Percentiles rank a stretch among this genome's conserved stretches.
Conservation (phyloP, 2,888 invertebrate species). For the Mythimna pallens region DNA sequence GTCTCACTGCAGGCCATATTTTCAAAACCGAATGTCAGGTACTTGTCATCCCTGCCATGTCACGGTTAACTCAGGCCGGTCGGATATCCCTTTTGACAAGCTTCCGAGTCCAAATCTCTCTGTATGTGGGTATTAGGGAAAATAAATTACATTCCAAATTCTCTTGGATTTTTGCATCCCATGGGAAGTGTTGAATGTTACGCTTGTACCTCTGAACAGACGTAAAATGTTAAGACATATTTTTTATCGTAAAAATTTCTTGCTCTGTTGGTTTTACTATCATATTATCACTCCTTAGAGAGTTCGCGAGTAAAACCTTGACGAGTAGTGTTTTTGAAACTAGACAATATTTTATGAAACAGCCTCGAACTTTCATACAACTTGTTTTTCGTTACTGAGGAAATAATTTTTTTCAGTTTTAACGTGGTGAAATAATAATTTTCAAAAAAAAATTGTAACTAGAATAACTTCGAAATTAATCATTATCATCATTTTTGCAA, state of each 20-base stretch:
- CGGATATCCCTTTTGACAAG: slow-evolving; percentile 27
- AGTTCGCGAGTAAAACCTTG: not conserved
- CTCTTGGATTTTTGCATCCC: slow-evolving; percentile 31
- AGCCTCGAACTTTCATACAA: not conserved
- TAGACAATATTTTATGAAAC: not conserved
- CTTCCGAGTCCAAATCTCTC: slow-evolving; percentile 19
- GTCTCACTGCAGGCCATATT: not conserved
- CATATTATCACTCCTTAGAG: slow-evolving; percentile 37
- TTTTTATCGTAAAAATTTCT: slow-evolving; percentile 27
- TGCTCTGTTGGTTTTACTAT: slow-evolving; percentile 19
- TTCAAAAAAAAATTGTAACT: too few species aligned
- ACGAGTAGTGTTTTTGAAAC: slow-evolving; percentile 13
- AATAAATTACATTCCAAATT: slow-evolving; percentile 38
- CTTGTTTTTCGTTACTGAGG: not conserved
- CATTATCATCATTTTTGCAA: too few species aligned
- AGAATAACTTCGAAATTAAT: too few species aligned
- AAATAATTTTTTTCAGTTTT: not conserved
- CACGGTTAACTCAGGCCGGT: slow-evolving; percentile 5
- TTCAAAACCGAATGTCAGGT: slow-evolving; percentile 21
- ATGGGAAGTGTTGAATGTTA: slow-evolving; percentile 37
- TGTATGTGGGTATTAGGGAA: slow-evolving; percentile 10
- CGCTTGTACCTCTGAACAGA: slow-evolving; percentile 17
- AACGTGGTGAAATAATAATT: not conserved
- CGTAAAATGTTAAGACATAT: slow-evolving; percentile 7
- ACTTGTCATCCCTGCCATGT: slow-evolving; percentile 19